phyloP scores from a whole-genome alignment of 2,113 vertebrate genomes.

The Tragelaphus buxtoni region DNA sequence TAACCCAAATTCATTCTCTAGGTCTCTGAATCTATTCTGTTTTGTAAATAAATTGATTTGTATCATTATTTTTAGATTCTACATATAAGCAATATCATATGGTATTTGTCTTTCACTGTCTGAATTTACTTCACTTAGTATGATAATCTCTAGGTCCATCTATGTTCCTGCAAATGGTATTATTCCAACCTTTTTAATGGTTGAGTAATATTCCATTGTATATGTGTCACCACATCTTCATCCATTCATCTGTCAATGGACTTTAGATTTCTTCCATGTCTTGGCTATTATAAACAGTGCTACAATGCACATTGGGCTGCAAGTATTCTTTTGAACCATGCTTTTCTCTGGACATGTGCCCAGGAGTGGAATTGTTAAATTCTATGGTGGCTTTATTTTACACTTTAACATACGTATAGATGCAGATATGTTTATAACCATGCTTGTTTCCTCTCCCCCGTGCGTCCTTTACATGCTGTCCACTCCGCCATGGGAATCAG shows the following conservation, averaged over 20 bases:
- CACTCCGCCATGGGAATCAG: background rate
- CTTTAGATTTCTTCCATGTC: background rate
- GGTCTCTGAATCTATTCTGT: background rate
- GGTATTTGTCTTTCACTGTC: background rate
- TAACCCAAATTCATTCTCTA: background rate
- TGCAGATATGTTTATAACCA: background rate
- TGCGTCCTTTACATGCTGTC: background rate
- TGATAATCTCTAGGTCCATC: background rate
- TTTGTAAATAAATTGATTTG: background rate
- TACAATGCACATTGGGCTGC: background rate
- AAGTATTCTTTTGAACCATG: background rate
- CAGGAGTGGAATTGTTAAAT: background rate
- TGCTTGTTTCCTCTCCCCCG: background rate
- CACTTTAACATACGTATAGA: background rate
- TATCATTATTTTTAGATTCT: background rate
- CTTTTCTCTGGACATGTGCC: background rate
- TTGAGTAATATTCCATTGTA: background rate
- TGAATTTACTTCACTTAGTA: accelerated
- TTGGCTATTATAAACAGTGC: background rate
- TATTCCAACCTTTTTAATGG: background rate
- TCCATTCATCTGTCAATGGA: background rate
- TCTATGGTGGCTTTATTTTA: background rate
- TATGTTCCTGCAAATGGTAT: background rate
- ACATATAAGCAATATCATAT: background rate
- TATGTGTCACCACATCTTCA: background rate